Evolutionary conservation across 2,888 invertebrate species (phyloP), one percentile per base, ranked within the genome.

Genomic region (Didymodactylos carnosus): DNA sequence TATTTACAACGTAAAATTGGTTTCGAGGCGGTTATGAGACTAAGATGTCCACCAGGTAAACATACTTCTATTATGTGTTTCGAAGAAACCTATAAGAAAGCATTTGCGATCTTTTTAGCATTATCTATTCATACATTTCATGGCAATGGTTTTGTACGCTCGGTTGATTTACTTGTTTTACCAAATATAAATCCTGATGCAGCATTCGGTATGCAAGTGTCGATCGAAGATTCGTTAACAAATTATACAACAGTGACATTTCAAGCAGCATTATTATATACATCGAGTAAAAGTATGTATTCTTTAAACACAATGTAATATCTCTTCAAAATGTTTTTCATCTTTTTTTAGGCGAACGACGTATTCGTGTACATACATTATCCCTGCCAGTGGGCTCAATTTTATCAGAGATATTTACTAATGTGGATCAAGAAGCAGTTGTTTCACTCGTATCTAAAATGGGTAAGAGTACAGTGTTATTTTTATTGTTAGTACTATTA

Each of bases 171-270:
- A 73, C 86, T 98, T 75, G 92, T 94, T 16, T 85, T 98, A 78
- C 95, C 98, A 49, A 97, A 97, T 85, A 90, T 95, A 75, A 97
- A 94, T 81, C 97, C 98, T 0, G 98, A 99, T 84, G 90, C 94
- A 8, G 95, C 93, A 25, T 95, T 94, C 83, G 97, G 92, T 71
- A 95, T 97, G 90, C 97, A 98, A 86, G 89, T 94, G 76, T 88
- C 92, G 3, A 92, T 97, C 73, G 97, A 97, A 78, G 94, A 94
- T 78, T 87, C 90, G 77, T 82, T 39, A 79, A 78, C 10, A 81
- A 82, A 69, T 77, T 78, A 70, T 78, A 78, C 51, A 79, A 89
- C 88, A 49, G 91, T 92, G 72, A 94, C 93, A 85, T 95, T 98
- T 86, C 98, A 98, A 86, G 95, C 95, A 0, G 97, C 98, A 0